phyloP scores from a whole-genome alignment of 2,797 vertebrate genomes.

The Lepilemur ruficaudatus region DNA sequence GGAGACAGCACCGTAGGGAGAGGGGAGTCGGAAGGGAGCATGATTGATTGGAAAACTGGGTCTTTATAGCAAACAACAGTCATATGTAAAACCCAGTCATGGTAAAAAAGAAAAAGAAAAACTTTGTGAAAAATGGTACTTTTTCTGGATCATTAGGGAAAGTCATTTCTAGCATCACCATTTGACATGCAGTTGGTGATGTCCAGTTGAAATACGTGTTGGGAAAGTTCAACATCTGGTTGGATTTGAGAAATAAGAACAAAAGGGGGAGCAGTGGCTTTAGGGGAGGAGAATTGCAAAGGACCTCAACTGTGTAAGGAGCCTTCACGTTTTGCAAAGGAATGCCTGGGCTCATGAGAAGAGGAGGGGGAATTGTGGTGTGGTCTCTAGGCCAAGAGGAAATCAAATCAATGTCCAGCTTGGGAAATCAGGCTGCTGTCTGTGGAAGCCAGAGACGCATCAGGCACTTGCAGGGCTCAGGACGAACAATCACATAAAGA shows the following conservation, averaged over 20 bases:
- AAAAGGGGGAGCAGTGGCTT: background rate
- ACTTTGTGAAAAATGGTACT: slow-evolving; percentile 71
- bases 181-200: slow-evolving; percentile 51
- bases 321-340: background rate
- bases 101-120: slow-evolving; percentile 46
- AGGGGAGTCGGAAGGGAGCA: slow-evolving; percentile 42
- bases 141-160: slow-evolving; percentile 69
- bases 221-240: slow-evolving; percentile 50
- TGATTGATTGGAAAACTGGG: slow-evolving; percentile 59
- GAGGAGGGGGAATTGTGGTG: background rate
- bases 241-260: background rate
- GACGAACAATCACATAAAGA: background rate
- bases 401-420: background rate
- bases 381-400: background rate
- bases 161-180: slow-evolving; percentile 39
- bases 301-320: background rate
- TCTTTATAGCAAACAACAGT: slow-evolving; percentile 69
- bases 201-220: slow-evolving; percentile 49
- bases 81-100: slow-evolving; percentile 75
- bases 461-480: background rate
- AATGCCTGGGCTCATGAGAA: background rate
- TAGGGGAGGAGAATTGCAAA: background rate
- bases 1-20: background rate
- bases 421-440: background rate
- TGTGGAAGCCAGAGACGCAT: background rate